These are phyloP conservation scores for Psittacus erithacus DNA, from an alignment of 2,113 vertebrate species.

Conservation along the genomic window DNA sequence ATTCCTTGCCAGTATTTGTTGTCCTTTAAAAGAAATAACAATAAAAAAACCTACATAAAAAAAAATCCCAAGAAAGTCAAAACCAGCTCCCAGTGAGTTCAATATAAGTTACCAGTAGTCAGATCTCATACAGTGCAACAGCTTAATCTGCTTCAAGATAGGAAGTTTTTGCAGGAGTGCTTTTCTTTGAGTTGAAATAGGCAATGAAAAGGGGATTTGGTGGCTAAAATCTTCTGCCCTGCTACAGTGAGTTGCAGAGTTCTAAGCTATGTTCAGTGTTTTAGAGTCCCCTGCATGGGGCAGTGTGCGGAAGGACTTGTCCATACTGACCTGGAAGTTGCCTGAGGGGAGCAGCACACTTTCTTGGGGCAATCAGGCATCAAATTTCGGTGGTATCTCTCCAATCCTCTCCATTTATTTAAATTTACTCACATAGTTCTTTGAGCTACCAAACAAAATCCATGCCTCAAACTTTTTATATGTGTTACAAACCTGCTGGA, in stretches of 20 bases:
- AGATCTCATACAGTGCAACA: neutral
- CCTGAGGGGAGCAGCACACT: neutral
- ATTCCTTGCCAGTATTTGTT: neutral
- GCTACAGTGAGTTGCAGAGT: neutral
- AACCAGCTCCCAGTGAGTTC: neutral
- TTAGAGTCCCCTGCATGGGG: neutral
- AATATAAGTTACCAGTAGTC: neutral
- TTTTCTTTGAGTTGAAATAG: neutral
- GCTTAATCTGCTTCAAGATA: neutral
- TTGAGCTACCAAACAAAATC: neutral
- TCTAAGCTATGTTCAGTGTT: neutral
- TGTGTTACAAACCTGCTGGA: neutral
- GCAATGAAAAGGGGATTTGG: neutral
- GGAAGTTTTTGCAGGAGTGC: neutral
- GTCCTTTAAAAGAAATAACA: neutral
- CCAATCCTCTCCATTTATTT: neutral
- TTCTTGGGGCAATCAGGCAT: neutral
- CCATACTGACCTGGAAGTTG: neutral
- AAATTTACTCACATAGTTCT: neutral
- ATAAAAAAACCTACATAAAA: neutral
- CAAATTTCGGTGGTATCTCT: neutral
- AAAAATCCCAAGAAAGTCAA: neutral
- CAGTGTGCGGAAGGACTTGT: neutral
- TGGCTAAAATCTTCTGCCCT: neutral
- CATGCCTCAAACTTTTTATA: neutral